Evolutionary conservation across 2,797 vertebrate species (phyloP).

Genomic region (Luscinia megarhynchos): DNA sequence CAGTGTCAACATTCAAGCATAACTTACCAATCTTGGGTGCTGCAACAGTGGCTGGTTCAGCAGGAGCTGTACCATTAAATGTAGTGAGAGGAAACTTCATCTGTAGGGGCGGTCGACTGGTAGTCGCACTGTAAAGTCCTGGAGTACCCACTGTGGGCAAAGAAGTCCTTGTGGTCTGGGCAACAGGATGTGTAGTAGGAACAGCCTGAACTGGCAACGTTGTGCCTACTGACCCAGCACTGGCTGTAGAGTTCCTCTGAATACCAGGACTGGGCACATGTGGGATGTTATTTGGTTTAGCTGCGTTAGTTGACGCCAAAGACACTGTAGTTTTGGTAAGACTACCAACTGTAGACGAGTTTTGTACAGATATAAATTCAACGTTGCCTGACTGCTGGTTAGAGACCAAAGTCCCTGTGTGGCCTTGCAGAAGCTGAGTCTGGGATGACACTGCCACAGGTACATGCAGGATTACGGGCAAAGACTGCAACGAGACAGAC

Average conservation of each 20-base stretch:
- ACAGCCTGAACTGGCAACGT: conserved; percentile 79
- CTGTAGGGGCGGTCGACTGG: conserved; percentile 72
- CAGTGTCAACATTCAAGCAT: neutral
- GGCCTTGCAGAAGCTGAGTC: conserved; percentile 82
- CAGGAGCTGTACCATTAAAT: conserved; percentile 73
- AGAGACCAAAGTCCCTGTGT: conserved; percentile 81
- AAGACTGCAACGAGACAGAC: conserved; percentile 83
- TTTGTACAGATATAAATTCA: conserved; percentile 84
- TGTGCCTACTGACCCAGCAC: conserved; percentile 74
- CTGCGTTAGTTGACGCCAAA: conserved; percentile 74
- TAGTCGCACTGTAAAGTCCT: conserved; percentile 74
- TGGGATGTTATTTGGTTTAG: conserved; percentile 78
- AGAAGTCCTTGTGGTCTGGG: conserved; percentile 80
- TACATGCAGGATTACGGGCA: conserved; percentile 84
- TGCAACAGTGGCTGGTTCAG: conserved; percentile 51
- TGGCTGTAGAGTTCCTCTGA: conserved; percentile 77
- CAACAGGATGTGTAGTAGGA: conserved; percentile 77
- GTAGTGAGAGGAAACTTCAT: conserved; percentile 80
- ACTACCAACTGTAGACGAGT: conserved; percentile 76
- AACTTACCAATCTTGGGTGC: conserved; percentile 78
- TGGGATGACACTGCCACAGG: conserved; percentile 83
- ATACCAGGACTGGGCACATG: conserved; percentile 75
- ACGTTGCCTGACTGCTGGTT: conserved; percentile 81
- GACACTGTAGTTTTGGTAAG: conserved; percentile 81
- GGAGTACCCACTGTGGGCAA: conserved; percentile 78